phyloP scores from a whole-genome alignment of 1,140 invertebrate genomes.

The Planococcus citri region DNA sequence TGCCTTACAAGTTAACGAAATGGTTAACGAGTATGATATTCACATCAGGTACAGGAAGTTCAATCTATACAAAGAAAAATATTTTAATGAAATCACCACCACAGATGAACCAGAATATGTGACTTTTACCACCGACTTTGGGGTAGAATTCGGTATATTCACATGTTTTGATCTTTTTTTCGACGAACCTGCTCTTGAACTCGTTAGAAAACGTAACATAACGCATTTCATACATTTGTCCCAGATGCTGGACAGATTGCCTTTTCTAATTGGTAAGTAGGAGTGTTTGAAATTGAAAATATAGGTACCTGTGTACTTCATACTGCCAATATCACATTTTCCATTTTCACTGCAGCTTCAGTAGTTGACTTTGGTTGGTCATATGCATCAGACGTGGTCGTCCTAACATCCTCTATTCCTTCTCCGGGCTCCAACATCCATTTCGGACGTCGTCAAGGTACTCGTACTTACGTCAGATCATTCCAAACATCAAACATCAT shows the following conservation, averaged over 20 bases:
- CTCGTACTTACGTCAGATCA: neutral
- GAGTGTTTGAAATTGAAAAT: too few relatives aligned
- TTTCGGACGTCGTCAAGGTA: neutral
- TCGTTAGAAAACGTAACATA: constrained; percentile 41
- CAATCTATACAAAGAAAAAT: constrained; percentile 48
- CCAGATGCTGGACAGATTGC: neutral
- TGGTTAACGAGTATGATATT: too few relatives aligned
- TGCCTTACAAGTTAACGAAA: too few relatives aligned
- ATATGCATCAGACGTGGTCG: neutral
- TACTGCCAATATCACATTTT: too few relatives aligned
- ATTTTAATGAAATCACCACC: constrained; percentile 33
- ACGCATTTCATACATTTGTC: constrained; percentile 56
- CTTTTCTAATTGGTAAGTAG: neutral
- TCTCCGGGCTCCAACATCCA: neutral
- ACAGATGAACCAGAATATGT: constrained; percentile 38
- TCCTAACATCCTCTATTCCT: neutral
- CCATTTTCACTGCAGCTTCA: too few relatives aligned
- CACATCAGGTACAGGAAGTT: constrained; percentile 55
- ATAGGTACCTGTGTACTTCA: too few relatives aligned
- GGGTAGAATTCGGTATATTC: constrained; percentile 62
- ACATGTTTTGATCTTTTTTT: constrained; percentile 65
- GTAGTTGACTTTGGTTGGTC: neutral
- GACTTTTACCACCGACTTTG: constrained; percentile 65
- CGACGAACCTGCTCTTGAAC: constrained; percentile 41
- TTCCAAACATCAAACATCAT: neutral